phyloP scores from a whole-genome alignment of 2,888 invertebrate genomes.

The Catonia carolina region DNA sequence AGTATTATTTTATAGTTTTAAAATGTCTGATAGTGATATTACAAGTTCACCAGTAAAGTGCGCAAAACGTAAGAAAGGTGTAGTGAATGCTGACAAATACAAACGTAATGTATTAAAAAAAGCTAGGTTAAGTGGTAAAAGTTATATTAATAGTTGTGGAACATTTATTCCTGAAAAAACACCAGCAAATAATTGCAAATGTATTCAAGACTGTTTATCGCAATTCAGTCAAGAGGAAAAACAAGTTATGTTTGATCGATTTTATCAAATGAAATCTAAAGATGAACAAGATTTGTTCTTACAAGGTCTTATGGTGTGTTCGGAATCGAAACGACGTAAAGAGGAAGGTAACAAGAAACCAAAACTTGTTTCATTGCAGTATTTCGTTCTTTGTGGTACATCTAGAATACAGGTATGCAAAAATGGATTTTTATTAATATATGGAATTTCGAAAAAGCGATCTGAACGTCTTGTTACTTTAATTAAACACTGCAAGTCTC shows the following conservation, averaged over 20 bases:
- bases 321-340: constrained; percentile 3
- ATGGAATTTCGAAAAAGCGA: constrained; percentile 3
- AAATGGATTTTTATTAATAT: constrained; percentile 9
- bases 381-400: neutral
- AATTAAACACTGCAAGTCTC: neutral
- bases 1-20: too few species aligned
- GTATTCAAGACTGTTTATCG: neutral
- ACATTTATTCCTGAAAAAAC: too few species aligned
- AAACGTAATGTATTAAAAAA: neutral
- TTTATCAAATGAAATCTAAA: constrained; percentile 3
- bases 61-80: too few species aligned
- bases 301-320: constrained; percentile 12
- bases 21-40: too few species aligned
- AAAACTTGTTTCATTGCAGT: constrained; percentile 2
- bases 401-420: constrained; percentile 4
- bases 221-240: constrained; percentile 5
- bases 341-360: neutral
- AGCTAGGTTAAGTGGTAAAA: neutral
- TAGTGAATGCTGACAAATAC: too few species aligned
- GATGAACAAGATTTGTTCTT: constrained; percentile 10
- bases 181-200: neutral
- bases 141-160: neutral
- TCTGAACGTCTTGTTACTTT: neutral
- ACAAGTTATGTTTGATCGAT: constrained; percentile 1
- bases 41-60: too few species aligned